Evolutionary conservation across 2,888 invertebrate species (phyloP).

Genomic region (Masnerella sp.): DNA sequence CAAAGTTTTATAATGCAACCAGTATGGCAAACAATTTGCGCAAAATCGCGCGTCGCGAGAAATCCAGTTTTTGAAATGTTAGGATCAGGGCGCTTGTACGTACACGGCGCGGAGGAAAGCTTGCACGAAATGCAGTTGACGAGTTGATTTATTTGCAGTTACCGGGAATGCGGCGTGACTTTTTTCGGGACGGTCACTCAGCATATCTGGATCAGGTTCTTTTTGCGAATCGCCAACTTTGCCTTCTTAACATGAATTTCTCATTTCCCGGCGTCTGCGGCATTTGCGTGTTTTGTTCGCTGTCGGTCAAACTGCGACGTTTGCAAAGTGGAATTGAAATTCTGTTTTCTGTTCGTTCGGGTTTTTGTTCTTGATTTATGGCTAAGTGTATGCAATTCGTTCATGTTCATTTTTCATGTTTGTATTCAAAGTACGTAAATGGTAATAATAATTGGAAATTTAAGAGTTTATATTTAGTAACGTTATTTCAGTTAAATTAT

Average conservation of each 20-base stretch:
- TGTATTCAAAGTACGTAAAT: too few relatives aligned
- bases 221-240: slow-evolving; percentile 46
- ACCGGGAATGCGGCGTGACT: slow-evolving; percentile 47
- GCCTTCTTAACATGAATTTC: slow-evolving; percentile 39
- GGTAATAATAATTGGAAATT: too few relatives aligned
- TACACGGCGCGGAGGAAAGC: slow-evolving; percentile 12
- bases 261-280: slow-evolving; percentile 33
- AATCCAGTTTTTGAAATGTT: slow-evolving; percentile 22
- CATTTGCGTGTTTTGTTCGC: slow-evolving; percentile 44
- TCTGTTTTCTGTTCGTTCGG: slow-evolving; percentile 29
- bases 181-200: slow-evolving; percentile 52
- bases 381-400: too few relatives aligned
- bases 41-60: neutral
- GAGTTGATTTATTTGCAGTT: slow-evolving; percentile 71
- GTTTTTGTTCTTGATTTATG: too few relatives aligned
- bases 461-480: too few relatives aligned
- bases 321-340: too few relatives aligned
- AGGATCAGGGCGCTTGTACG: neutral
- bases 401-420: too few relatives aligned
- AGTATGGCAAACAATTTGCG: neutral
- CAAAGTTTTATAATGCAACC: too few relatives aligned
- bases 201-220: slow-evolving; percentile 60
- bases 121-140: slow-evolving; percentile 52
- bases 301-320: neutral
- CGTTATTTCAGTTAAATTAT: too few relatives aligned